A percentile compares a stretch with the other conserved stretches of the same genome.
These are phyloP conservation scores for Pseudomyrmex pallidus DNA, from an alignment of 1,140 invertebrate genomes.

Conservation along the genomic window DNA sequence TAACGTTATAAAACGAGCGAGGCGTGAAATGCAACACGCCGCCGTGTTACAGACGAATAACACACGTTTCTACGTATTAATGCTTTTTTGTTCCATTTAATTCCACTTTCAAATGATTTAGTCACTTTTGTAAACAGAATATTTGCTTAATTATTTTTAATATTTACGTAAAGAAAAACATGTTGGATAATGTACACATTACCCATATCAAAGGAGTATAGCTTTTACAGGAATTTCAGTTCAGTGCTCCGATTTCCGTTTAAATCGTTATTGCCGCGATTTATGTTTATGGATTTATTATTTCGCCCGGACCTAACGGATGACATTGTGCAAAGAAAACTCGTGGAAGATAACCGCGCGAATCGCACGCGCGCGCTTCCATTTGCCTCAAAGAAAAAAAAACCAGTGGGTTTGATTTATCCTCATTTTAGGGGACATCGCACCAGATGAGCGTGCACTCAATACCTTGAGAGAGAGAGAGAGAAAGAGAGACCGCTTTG, in stretches of 20 bases:
- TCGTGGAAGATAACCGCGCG: conserved; percentile 22
- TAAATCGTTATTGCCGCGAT: not conserved
- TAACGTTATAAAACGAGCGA: conserved; percentile 21
- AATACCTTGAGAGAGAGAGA: conserved; percentile 24
- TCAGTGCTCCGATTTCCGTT: not conserved
- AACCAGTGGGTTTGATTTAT: conserved; percentile 64
- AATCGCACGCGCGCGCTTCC: not conserved
- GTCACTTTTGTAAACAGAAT: too few species aligned
- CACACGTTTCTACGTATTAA: not conserved
- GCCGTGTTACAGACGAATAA: not conserved
- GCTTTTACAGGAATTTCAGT: not conserved
- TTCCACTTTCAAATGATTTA: too few species aligned
- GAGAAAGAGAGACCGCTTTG: too few species aligned
- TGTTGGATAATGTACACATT: not conserved
- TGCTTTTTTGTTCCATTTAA: not conserved
- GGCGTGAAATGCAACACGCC: not conserved
- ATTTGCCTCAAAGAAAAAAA: conserved; percentile 19
- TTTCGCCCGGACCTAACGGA: not conserved
- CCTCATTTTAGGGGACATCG: conserved; percentile 66
- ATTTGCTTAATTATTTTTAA: too few species aligned
- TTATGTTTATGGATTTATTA: conserved; percentile 5
- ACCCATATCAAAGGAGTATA: too few species aligned
- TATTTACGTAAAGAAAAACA: not conserved
- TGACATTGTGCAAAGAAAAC: not conserved
- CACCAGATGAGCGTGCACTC: conserved; percentile 48